These are phyloP conservation scores for Paramormyrops kingsleyae DNA, from an alignment of 2,113 vertebrate species.

Conservation along the genomic window DNA sequence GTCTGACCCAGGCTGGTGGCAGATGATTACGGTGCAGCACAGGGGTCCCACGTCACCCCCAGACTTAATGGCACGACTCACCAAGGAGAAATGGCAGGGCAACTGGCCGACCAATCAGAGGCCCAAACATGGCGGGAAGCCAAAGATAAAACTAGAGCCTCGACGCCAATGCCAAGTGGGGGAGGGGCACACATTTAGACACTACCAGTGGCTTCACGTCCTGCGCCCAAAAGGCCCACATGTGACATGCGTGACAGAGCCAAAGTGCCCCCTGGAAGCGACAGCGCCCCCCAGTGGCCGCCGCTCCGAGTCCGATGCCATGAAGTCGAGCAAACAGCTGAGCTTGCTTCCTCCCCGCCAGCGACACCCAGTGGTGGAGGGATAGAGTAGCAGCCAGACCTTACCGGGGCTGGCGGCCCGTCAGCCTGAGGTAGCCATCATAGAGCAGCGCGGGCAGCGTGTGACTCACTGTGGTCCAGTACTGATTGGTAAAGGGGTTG, in stretches of 20 bases:
- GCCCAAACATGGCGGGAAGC: not conserved
- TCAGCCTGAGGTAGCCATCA: slow-evolving; percentile 77
- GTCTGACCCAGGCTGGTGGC: slow-evolving; percentile 4
- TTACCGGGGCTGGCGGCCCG: slow-evolving; percentile 86
- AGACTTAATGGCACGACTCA: slow-evolving; percentile 41
- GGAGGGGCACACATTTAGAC: not conserved
- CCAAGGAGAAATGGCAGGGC: slow-evolving; percentile 5
- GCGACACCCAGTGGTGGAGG: slow-evolving; percentile 35
- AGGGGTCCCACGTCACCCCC: slow-evolving; percentile 18
- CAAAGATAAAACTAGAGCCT: not conserved
- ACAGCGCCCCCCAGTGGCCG: slow-evolving; percentile 1
- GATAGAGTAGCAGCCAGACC: slow-evolving; percentile 42
- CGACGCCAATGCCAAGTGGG: not conserved
- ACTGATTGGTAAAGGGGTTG: slow-evolving; percentile 71
- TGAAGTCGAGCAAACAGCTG: slow-evolving; percentile 41
- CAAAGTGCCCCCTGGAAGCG: not conserved
- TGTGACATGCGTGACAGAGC: slow-evolving; percentile 30
- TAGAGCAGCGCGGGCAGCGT: slow-evolving; percentile 71
- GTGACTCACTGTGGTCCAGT: slow-evolving; percentile 66
- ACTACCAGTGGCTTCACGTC: slow-evolving; percentile 9
- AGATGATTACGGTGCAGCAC: slow-evolving; percentile 16
- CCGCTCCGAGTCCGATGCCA: slow-evolving; percentile 51
- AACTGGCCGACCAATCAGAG: not conserved
- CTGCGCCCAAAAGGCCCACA: not conserved
- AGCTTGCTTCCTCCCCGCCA: slow-evolving; percentile 52